These are phyloP conservation scores for Henicopernis longicauda DNA, from an alignment of 2,113 vertebrate species.

Conservation along the genomic window DNA sequence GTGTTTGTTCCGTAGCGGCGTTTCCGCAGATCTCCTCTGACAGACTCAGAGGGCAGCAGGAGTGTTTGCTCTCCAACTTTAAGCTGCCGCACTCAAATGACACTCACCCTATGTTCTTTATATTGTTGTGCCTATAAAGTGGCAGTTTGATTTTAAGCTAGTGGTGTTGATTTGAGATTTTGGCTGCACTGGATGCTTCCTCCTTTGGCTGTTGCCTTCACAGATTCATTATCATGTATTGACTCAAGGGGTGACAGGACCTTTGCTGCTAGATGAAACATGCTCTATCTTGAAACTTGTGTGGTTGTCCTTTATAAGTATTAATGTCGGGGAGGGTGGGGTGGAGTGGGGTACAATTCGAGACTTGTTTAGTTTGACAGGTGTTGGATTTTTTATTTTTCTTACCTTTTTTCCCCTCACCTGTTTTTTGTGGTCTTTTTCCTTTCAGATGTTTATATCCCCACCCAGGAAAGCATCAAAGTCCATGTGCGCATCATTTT, in stretches of 20 bases:
- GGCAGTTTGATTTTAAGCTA: not conserved
- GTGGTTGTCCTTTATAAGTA: not conserved
- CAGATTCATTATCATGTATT: not conserved
- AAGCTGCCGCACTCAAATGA: not conserved
- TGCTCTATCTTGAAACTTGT: not conserved
- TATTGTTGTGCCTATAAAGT: not conserved
- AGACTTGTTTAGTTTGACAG: not conserved
- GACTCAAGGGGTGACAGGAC: not conserved
- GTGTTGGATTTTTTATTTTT: not conserved
- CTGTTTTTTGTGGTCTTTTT: not conserved
- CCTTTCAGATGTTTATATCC: not conserved
- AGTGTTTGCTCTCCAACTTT: not conserved
- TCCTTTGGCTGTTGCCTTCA: not conserved
- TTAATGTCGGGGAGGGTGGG: not conserved
- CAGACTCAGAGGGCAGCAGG: not conserved
- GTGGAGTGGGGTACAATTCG: not conserved
- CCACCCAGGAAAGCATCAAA: not conserved
- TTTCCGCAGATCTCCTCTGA: not conserved
- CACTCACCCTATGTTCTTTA: not conserved
- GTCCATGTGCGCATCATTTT: not conserved
- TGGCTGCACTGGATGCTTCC: not conserved
- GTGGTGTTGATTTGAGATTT: not conserved
- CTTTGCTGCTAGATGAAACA: not conserved
- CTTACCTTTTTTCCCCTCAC: not conserved
- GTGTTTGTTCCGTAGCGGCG: not conserved